Evolutionary conservation across 2,888 invertebrate species (phyloP).

Genomic region (Onthophagus sagittarius): DNA sequence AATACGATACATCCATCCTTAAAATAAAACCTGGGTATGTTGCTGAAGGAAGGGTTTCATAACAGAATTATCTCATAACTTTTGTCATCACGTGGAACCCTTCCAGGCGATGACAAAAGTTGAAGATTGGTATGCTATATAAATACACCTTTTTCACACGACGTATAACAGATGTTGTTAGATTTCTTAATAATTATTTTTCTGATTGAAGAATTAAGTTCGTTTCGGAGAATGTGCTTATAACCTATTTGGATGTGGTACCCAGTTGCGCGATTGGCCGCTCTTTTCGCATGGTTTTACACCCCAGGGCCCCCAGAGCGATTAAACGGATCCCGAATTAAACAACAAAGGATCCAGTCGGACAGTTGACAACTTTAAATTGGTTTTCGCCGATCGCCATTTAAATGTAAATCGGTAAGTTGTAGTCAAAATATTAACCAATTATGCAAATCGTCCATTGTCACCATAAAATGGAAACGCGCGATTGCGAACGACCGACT

Average conservation of each 20-base stretch:
- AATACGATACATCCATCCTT: no score
- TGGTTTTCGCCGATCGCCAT: conserved; percentile 49
- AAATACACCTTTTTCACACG: no score
- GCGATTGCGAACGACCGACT: background rate
- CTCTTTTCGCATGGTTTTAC: background rate
- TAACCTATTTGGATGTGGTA: background rate
- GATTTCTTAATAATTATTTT: no score
- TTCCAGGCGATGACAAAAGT: no score
- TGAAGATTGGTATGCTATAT: no score
- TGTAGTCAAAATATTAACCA: conserved; percentile 50
- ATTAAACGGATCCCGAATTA: conserved; percentile 47
- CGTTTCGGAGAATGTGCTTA: background rate
- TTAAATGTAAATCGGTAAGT: conserved; percentile 50
- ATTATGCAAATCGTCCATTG: conserved; percentile 39
- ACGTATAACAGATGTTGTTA: no score
- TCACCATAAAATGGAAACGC: conserved; percentile 16
- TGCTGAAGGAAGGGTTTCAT: no score
- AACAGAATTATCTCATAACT: no score
- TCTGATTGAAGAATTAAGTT: no score
- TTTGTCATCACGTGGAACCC: no score
- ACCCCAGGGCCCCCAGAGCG: conserved; percentile 33
- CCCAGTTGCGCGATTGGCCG: background rate
- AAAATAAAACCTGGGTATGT: no score
- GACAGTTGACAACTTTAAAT: conserved; percentile 52
- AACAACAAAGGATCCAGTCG: conserved; percentile 50